These are phyloP conservation scores for Tapera naevia DNA, from an alignment of 2,797 vertebrate genomes.

Conservation along the genomic window DNA sequence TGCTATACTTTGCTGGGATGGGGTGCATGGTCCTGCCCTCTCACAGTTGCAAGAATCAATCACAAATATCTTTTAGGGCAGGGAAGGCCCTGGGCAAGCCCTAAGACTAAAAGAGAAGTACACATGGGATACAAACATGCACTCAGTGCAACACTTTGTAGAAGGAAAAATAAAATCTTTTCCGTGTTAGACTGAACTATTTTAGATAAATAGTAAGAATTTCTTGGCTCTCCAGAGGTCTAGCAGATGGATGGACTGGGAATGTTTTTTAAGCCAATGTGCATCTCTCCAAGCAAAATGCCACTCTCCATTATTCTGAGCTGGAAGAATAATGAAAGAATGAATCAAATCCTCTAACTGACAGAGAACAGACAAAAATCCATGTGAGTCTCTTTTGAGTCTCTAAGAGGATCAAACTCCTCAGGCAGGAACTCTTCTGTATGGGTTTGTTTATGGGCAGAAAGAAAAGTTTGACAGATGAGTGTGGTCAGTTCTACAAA, in stretches of 20 bases:
- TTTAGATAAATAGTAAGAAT: not conserved
- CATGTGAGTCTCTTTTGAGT: not conserved
- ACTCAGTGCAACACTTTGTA: not conserved
- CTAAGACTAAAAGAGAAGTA: not conserved
- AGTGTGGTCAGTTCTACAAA: not conserved
- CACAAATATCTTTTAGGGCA: not conserved
- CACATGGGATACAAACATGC: not conserved
- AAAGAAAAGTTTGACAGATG: not conserved
- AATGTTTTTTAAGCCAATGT: slow-evolving; percentile 7
- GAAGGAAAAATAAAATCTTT: not conserved
- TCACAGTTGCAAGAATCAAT: not conserved
- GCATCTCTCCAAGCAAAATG: slow-evolving; percentile 20
- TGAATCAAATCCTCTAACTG: slow-evolving; percentile 59
- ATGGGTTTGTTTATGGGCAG: not conserved
- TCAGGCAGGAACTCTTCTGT: not conserved
- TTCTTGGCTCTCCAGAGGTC: not conserved
- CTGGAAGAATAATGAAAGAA: slow-evolving; percentile 57
- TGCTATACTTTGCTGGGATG: not conserved
- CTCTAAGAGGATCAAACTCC: slow-evolving; percentile 22
- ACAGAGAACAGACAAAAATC: slow-evolving; percentile 59
- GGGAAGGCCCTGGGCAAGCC: not conserved
- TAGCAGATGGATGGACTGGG: slow-evolving; percentile 15
- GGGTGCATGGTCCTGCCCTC: not conserved
- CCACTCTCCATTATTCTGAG: slow-evolving; percentile 22
- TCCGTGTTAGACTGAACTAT: not conserved